Evolutionary conservation across 2,797 vertebrate species (phyloP).

Genomic region (Simalia tracyae): DNA sequence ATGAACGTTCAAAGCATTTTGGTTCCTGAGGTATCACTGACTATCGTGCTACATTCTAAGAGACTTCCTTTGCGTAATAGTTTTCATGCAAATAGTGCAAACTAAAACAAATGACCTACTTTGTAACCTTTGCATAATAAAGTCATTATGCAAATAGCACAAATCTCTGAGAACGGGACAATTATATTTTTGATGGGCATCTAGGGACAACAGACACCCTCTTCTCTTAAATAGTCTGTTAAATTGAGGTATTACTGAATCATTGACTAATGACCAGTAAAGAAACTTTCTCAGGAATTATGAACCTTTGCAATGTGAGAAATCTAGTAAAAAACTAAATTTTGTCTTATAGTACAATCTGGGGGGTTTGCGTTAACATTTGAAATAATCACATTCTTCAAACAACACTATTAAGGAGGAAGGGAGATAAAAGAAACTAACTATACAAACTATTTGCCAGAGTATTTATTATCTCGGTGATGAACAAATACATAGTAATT

Average conservation of each 20-base stretch:
- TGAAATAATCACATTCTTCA: neutral
- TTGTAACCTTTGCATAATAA: neutral
- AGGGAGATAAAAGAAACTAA: neutral
- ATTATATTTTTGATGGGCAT: neutral
- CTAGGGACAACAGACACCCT: neutral
- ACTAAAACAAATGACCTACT: neutral
- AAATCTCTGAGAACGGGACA: neutral
- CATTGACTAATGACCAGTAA: neutral
- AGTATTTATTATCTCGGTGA: neutral
- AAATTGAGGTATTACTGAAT: neutral
- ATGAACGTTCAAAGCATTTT: neutral
- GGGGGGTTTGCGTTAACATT: neutral
- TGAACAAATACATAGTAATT: constrained; percentile 2
- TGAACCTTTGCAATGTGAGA: neutral
- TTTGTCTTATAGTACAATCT: neutral
- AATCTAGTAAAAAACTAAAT: neutral
- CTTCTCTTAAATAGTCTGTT: neutral
- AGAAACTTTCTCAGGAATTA: neutral
- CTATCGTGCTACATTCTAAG: neutral
- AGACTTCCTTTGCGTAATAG: neutral
- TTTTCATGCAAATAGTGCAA: neutral
- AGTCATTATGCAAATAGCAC: neutral
- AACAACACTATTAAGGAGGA: neutral
- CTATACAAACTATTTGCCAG: neutral
- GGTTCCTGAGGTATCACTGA: neutral